Conservation (phyloP, 2,797 vertebrate genomes). For the Eleutherodactylus coqui region DNA sequence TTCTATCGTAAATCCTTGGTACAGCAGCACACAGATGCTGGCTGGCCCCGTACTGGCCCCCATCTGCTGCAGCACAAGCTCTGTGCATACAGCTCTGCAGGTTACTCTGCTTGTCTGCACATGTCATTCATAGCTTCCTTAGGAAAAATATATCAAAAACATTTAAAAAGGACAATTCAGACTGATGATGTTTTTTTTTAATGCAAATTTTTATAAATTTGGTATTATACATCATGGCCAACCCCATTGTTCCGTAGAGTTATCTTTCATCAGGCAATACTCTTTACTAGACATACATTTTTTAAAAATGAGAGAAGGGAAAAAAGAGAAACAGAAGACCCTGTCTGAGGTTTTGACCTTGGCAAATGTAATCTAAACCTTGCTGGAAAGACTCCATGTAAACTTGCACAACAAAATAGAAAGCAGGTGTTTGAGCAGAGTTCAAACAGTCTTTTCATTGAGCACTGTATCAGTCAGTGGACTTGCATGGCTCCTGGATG, state of each 20-base stretch:
- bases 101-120: no score
- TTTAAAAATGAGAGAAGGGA: not conserved
- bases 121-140: not conserved
- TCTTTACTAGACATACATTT: constrained; percentile 15
- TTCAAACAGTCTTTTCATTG: constrained; percentile 60
- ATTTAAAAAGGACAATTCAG: not conserved
- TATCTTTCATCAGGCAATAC: constrained; percentile 2
- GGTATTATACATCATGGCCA: not conserved
- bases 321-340: constrained; percentile 25
- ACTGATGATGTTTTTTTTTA: not conserved
- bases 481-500: constrained; percentile 55
- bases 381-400: constrained; percentile 60
- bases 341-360: constrained; percentile 49
- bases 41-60: no score
- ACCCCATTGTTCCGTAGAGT: not conserved
- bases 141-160: not conserved
- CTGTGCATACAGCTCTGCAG: not conserved
- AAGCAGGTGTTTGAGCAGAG: constrained; percentile 59
- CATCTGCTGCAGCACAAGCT: no score
- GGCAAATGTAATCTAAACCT: constrained; percentile 56
- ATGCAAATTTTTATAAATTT: not conserved
- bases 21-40: no score
- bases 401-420: constrained; percentile 62
- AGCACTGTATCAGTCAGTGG: constrained; percentile 53
- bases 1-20: no score